Evolutionary conservation across 2,113 vertebrate genomes (phyloP), one percentile per base, ranked within the genome.

Genomic region (Microtus montanus): DNA sequence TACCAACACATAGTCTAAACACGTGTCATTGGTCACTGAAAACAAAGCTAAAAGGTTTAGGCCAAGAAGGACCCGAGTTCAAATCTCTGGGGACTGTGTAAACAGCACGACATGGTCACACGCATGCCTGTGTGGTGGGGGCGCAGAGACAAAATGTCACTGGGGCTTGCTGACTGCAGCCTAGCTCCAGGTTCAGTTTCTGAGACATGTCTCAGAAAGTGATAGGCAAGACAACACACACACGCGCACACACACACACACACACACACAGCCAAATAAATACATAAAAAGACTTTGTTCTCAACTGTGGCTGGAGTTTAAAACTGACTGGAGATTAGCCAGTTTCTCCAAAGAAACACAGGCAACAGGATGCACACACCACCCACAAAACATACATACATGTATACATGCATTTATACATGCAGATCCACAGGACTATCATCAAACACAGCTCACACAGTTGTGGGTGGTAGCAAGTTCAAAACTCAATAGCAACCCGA

Each of bases 341-440:
- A 3, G 6, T 38, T 61, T 61, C 28, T 47, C 54, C 28, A 44
- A 75, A 47, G n/a, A 41, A 63, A n/a, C 13, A 17, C 58, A 41
- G 24, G 58, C 20, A 38, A 41, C 58, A 22, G 38, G 26, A 19
- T n/a, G 3, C 4, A 41, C n/a, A 90, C 41, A 66, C 30, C 35
- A 3, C 15, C 41, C 7, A 28, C 38, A 24, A 14, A 10, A 75
- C 14, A 66, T 3, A 52, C 12, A 52, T 1, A 38, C 11, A 22
- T 3, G 3, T 28, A 10, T 2, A 70, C 1, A 47, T 5, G 7
- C 3, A 11, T 7, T 10, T 20, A 24, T 38, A 19, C 2, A 38
- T 47, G 35, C 13, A 58, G 19, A 47, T 22, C n/a, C 24, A 13
- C 12, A 15, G 12, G 24, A 10, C 24, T 58, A 1, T 11, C 10